These are phyloP conservation scores for Girardinus metallicus DNA, from an alignment of 2,797 vertebrate genomes.

Conservation along the genomic window DNA sequence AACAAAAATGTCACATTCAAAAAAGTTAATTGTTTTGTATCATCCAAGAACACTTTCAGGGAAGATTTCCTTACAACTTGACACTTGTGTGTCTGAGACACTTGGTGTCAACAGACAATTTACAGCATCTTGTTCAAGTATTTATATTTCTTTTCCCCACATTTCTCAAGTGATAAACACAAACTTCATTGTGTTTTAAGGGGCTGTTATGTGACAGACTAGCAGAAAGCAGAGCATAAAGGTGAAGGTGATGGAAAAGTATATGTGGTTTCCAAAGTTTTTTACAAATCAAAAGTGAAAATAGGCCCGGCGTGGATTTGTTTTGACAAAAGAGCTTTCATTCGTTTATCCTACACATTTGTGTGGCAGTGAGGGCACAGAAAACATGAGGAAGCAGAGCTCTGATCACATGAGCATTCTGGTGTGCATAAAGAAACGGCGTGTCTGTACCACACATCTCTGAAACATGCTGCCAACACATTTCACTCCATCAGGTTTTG, in stretches of 20 bases:
- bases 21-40: not conserved
- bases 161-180: not conserved
- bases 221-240: not conserved
- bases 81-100: not conserved
- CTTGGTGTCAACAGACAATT: not conserved
- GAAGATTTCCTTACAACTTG: not conserved
- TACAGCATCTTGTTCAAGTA: not conserved
- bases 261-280: not conserved
- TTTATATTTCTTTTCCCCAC: not conserved
- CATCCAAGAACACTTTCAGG: not conserved
- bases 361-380: not conserved
- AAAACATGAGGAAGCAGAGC: not conserved
- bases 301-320: not conserved
- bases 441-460: not conserved
- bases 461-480: not conserved
- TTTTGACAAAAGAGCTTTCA: not conserved
- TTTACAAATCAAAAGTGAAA: not conserved
- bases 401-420: not conserved
- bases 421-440: not conserved
- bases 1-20: not conserved
- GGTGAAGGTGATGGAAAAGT: not conserved
- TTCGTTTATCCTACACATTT: not conserved
- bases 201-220: not conserved
- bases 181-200: not conserved
- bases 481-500: not conserved